phyloP scores from a whole-genome alignment of 2,797 vertebrate genomes.

The Neosilurus hyrtlii region DNA sequence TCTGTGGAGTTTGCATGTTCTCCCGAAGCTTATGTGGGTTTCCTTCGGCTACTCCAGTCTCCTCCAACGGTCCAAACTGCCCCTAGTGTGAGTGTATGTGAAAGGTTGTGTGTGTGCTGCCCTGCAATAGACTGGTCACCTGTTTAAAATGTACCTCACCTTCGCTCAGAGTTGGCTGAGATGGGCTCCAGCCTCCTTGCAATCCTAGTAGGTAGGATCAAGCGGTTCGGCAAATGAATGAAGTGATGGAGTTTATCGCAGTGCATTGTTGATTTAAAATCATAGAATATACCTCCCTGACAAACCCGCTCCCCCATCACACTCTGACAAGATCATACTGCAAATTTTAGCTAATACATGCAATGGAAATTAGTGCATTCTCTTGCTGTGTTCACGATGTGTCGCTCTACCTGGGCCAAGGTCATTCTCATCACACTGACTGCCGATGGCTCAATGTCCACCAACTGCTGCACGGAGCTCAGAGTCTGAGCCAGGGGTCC shows the following conservation, averaged over 20 bases:
- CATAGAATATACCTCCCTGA: background rate
- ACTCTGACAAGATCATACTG: background rate
- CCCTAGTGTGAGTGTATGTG: too few relatives aligned
- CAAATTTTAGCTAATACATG: background rate
- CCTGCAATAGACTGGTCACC: too few relatives aligned
- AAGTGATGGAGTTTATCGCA: background rate
- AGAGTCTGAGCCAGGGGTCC: slow-evolving; percentile 80
- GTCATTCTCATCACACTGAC: slow-evolving; percentile 99
- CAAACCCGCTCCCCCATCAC: background rate
- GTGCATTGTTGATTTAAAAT: background rate
- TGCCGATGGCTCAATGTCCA: slow-evolving; percentile 97
- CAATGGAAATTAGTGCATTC: background rate
- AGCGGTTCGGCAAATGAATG: too few relatives aligned
- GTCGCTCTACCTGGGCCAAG: slow-evolving; percentile 89
- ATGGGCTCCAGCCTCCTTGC: too few relatives aligned
- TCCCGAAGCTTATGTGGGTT: too few relatives aligned
- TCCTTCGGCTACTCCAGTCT: too few relatives aligned
- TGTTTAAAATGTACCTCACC: too few relatives aligned
- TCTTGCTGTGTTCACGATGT: background rate
- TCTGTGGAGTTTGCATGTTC: too few relatives aligned
- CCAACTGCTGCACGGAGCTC: slow-evolving; percentile 91
- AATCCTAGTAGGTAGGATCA: too few relatives aligned
- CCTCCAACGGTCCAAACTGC: too few relatives aligned
- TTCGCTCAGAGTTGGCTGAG: too few relatives aligned
- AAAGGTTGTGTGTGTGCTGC: too few relatives aligned